Evolutionary conservation across 2,113 vertebrate genomes (phyloP), one percentile per base, ranked within the genome.

Genomic region (Trichomycterus rosablanca): DNA sequence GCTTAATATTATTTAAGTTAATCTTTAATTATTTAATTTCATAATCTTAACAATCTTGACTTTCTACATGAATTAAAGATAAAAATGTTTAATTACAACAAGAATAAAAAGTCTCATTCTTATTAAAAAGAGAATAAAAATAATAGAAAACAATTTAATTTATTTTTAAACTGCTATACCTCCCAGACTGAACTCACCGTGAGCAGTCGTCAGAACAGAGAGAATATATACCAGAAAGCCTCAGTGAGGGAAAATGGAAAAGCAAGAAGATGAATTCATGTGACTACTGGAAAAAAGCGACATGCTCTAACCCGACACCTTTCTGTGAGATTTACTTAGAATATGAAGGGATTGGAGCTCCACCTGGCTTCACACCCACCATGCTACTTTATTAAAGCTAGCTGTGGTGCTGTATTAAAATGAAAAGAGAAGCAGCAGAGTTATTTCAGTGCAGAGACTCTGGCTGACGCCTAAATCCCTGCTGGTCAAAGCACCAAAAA

Each of bases 381-480:
- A n/a, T n/a, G 76, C 68, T 79, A 80, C 78, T 86, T 88, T 87
- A 88, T 83, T 89, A 88, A 89, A 85, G 66, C 81, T 73, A 76
- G 56, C 59, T 67, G 63, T 16, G 51, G 72, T 35, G 50, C 70
- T 63, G 79, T 83, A 86, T 88, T 86, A 86, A 86, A 84, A 85
- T 81, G 74, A 80, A 81, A 80, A 84, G 76, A 72, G 79, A 79
- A 70, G 66, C 74, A 67, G 62, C 15, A 66, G 20, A 82, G 71
- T 61, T 68, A 68, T 68, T 55, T 45, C 32, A 68, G 66, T 55
- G 50, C 66, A 62, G 42, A 75, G 75, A 75, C 62, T 11, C 58
- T 57, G 62, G 40, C 64, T 69, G 37, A 30, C 12, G 37, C 37
- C 37, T 14, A 40, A 85, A 87, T 85, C 84, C 78, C 64, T 78